Evolutionary conservation across 2,113 vertebrate species (phyloP).

Genomic region (Willisornis vidua): DNA sequence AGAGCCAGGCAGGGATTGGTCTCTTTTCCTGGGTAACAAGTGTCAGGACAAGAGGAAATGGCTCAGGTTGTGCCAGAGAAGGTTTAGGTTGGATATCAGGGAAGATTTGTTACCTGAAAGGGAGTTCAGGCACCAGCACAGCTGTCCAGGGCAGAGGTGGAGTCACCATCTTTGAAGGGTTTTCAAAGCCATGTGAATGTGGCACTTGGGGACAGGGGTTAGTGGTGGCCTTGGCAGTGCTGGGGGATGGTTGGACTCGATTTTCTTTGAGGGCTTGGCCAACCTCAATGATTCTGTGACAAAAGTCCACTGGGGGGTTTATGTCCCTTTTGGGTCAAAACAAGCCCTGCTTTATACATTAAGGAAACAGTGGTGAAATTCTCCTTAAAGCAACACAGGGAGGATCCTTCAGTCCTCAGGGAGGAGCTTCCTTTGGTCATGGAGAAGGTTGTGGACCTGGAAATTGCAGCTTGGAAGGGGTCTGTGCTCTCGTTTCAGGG

Average conservation of each 20-base stretch:
- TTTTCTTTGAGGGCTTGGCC: not conserved
- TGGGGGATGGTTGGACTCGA: not conserved
- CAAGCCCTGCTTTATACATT: not conserved
- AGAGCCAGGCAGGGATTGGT: not conserved
- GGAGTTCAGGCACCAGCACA: not conserved
- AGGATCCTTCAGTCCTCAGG: not conserved
- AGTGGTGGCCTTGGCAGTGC: not conserved
- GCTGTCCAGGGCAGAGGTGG: not conserved
- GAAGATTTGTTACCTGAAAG: not conserved
- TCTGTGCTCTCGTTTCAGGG: constrained; percentile 68
- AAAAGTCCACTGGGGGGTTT: not conserved
- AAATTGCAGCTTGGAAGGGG: too few relatives aligned
- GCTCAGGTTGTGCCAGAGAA: not conserved
- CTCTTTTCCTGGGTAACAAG: not conserved
- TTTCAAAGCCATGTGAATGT: not conserved
- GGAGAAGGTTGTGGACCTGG: not conserved
- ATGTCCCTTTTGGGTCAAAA: not conserved
- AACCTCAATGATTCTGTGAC: not conserved
- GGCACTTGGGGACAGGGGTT: not conserved
- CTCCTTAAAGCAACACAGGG: rapidly evolving
- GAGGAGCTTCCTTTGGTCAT: not conserved
- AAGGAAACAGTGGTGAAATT: not conserved
- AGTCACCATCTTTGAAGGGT: not conserved
- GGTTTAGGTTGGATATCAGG: not conserved
- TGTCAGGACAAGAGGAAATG: rapidly evolving